Evolutionary conservation across 1,140 invertebrate genomes (phyloP), one percentile per base, ranked within the genome.

Genomic region (Zaprionus ghesquierei): DNA sequence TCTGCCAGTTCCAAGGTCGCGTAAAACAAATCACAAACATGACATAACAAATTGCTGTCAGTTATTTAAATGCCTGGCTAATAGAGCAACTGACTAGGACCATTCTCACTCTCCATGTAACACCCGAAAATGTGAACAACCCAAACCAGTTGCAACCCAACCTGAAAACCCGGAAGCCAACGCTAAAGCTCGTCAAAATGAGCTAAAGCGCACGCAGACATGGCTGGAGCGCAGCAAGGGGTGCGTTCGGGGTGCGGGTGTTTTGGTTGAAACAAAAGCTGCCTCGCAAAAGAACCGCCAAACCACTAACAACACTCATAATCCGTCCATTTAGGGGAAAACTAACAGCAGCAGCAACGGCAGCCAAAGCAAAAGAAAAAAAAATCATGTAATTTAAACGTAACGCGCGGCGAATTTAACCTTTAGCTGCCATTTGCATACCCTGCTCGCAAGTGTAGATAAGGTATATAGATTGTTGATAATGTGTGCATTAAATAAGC

Each of bases 301-400:
- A 33, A 81, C 82, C 82, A 55, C 84, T 82, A 86, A 87, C 82
- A 87, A 82, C 82, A 82, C 72, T 86, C 82, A 86, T 86, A 86
- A 86, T 86, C 82, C 84, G 75, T 73, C 79, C 82, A 89, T 86
- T 86, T 86, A 86, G 82, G 76, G 79, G 68, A 23, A 60, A 79
- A 69, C 75, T 81, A 68, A 69, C 55, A 61, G 33, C 3, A 35
- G 25, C 51, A 41, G 41, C 3, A 35, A 22, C 51, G 33, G 41
- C 51, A 41, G 50, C 55, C 51, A 76, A 62, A 35, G 59, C 44
- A 44, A 46, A 78, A 81, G 69, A 70, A 41, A 44, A 49, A 75
- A 81, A 72, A 70, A 46, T 68, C 79, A 70, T 87, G 82, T 86
- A 86, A 86, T 86, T 86, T 86, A 77, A 86, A 79, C 79, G 71